Evolutionary conservation across 2,113 vertebrate species (phyloP), one percentile per base, ranked within the genome.

Genomic region (Pomatostomus ruficeps): DNA sequence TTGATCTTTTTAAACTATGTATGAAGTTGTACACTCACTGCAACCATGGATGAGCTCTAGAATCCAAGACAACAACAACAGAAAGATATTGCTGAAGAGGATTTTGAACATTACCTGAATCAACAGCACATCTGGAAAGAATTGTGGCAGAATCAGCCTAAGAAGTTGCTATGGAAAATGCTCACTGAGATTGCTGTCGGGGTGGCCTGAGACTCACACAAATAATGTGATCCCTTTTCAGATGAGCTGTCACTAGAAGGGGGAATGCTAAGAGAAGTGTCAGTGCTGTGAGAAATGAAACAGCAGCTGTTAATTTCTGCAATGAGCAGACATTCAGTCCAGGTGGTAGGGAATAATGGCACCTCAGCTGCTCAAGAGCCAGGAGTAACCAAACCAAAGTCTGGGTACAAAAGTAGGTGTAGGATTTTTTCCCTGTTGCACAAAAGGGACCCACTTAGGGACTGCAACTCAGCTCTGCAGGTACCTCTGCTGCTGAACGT

Each of bases 61-160:
- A 93, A 83, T 78, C 42, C 89, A 94, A 61, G 71, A 73, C 18
- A 38, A 89, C 24, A 54, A 24, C 9, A 26, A 29, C 9, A 72
- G 93, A 85, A 58, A 77, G 93, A 66, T 52, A 46, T 63, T 78
- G 86, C 81, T 36, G 71, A 80, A 52, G 12, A 95, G 82, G 19
- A 65, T 92, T 96, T 96, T 92, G 78, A 95, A 91, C 79, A 78
- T 82, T 96, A 98, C 96, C 95, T 97, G 96, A 96, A 96, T 62
- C 51, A 59, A 75, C 38, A 96, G 79, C 91, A 96, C 96, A 98
- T 97, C 97, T 97, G 97, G 96, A 97, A 97, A 95, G 96, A 97
- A 97, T 97, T 26, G 57, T 70, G 52, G 88, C 59, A 92, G 73
- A 96, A 96, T 78, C 80, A 95, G 93, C 75, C 78, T 62, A 89